Conservation (phyloP, 2,888 invertebrate genomes). For the Prostheceraeus crozeri region DNA sequence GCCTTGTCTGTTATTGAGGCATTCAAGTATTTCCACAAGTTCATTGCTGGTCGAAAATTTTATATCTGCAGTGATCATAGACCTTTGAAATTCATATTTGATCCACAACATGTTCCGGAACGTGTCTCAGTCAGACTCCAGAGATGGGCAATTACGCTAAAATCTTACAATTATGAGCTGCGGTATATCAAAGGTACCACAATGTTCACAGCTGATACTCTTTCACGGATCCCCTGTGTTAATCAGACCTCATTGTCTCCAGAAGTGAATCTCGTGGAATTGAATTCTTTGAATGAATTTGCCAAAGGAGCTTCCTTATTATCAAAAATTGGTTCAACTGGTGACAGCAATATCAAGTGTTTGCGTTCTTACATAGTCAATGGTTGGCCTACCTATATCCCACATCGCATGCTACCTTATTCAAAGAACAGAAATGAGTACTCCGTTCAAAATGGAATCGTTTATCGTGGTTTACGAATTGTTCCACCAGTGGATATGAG, state of each 20-base stretch:
- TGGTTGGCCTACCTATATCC: constrained; percentile 23
- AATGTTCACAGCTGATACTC: constrained; percentile 46
- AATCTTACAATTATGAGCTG: constrained; percentile 48
- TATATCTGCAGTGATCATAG: constrained; percentile 51
- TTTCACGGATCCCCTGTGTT: constrained; percentile 43
- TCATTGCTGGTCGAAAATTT: constrained; percentile 50
- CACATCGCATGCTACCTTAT: constrained; percentile 17
- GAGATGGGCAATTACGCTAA: constrained; percentile 43
- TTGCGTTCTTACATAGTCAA: constrained; percentile 6
- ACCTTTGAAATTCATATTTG: constrained; percentile 50
- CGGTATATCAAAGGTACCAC: constrained; percentile 42
- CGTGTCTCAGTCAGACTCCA: constrained; percentile 43
- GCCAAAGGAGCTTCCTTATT: constrained; percentile 19
- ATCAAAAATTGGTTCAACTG: background rate
- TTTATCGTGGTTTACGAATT: too few species aligned
- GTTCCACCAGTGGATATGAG: too few species aligned
- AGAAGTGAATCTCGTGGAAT: constrained; percentile 5
- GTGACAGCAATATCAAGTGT: constrained; percentile 6
- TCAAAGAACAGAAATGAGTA: constrained; percentile 23
- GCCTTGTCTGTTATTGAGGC: constrained; percentile 51
- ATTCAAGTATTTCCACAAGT: constrained; percentile 50
- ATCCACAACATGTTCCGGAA: constrained; percentile 42
- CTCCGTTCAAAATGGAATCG: constrained; percentile 22
- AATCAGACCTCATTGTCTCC: background rate
- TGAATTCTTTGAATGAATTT: constrained; percentile 15